phyloP scores from a whole-genome alignment of 2,113 vertebrate genomes.

The Dromaius novaehollandiae region DNA sequence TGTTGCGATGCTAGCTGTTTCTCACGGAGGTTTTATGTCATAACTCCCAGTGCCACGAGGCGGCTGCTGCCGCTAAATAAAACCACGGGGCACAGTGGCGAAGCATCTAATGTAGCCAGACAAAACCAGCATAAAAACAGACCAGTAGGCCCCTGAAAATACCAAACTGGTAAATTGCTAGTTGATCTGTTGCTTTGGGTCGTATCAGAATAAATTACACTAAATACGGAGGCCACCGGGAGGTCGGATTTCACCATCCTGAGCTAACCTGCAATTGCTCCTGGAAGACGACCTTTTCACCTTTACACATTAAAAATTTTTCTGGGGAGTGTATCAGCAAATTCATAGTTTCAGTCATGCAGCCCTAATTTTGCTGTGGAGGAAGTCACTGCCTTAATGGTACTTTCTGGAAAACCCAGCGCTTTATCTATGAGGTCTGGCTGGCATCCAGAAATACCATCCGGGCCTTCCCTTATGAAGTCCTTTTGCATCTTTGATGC shows the following conservation, averaged over 20 bases:
- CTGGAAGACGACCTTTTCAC: not conserved
- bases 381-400: not conserved
- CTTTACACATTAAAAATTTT: not conserved
- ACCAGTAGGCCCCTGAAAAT: not conserved
- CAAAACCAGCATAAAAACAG: not conserved
- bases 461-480: not conserved
- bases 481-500: not conserved
- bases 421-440: conserved; percentile 18
- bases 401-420: not conserved
- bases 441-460: conserved; percentile 1
- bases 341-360: not conserved
- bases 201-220: not conserved
- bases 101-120: not conserved
- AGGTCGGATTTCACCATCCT: not conserved
- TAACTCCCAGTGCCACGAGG: not conserved
- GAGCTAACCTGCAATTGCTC: not conserved
- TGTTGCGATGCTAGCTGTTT: not conserved
- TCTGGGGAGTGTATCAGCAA: not conserved
- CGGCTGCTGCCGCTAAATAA: conserved; percentile 3
- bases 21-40: not conserved
- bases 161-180: not conserved
- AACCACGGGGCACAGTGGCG: not conserved
- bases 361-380: not conserved
- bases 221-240: not conserved
- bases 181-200: conserved; percentile 24